phyloP scores from a whole-genome alignment of 2,797 vertebrate species.

The Cheirogaleus major region DNA sequence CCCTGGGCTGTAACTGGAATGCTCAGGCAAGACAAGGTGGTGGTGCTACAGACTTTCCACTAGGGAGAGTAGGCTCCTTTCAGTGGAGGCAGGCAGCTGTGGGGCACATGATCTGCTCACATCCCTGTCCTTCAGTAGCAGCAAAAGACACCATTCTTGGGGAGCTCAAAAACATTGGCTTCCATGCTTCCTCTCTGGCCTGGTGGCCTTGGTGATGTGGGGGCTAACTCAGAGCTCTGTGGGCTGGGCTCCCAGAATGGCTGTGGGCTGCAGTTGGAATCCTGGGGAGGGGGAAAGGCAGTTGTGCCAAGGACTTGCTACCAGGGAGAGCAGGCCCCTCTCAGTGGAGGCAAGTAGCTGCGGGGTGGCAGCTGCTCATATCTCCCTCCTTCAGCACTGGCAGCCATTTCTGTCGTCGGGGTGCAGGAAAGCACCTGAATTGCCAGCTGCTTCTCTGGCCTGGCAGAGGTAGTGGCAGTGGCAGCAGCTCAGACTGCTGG shows the following conservation, averaged over 20 bases:
- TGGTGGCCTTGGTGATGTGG: neutral
- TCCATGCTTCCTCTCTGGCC: neutral
- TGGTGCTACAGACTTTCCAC: neutral
- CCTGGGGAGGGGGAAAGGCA: neutral
- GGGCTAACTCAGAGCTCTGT: neutral
- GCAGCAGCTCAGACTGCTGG: neutral
- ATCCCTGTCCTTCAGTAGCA: neutral
- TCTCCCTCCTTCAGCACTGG: neutral
- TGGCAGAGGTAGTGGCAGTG: neutral
- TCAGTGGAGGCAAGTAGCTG: neutral
- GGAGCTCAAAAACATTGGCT: neutral
- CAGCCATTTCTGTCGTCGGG: neutral
- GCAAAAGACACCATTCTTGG: neutral
- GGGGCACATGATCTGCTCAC: neutral
- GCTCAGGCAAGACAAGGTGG: neutral
- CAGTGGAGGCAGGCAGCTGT: neutral
- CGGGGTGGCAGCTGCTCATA: fast-evolving
- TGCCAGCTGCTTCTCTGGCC: neutral
- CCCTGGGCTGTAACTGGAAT: neutral
- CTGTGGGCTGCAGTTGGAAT: neutral
- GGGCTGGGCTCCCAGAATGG: neutral
- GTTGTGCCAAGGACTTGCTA: neutral
- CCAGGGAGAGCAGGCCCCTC: neutral
- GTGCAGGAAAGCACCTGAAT: neutral
- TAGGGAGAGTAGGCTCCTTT: neutral